phyloP scores from a whole-genome alignment of 2,888 invertebrate genomes.

The Limnephilus lunatus region DNA sequence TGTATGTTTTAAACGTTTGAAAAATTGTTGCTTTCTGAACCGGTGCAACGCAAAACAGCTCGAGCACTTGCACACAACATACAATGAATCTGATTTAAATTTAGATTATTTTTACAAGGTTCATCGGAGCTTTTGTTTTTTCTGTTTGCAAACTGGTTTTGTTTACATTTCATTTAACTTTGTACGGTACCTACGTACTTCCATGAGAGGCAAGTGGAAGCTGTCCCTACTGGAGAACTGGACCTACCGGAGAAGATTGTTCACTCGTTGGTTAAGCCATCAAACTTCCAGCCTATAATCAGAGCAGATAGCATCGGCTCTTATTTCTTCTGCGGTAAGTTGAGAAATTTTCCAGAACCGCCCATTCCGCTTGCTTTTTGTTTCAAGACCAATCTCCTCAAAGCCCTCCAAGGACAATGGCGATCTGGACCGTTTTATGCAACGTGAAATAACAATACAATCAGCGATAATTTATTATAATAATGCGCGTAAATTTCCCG shows the following conservation, averaged over 20 bases:
- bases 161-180: conserved; percentile 34
- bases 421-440: background rate
- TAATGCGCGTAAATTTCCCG: background rate
- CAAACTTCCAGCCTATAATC: conserved; percentile 60
- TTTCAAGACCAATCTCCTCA: conserved; percentile 11
- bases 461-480: background rate
- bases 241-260: background rate
- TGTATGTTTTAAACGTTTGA: background rate
- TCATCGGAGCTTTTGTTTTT: background rate
- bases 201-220: background rate
- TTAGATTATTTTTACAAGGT: background rate
- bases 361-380: conserved; percentile 21
- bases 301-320: conserved; percentile 55
- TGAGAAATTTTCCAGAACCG: conserved; percentile 41
- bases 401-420: background rate
- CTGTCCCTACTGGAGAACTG: background rate
- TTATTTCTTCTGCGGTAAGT: conserved; percentile 42
- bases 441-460: background rate
- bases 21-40: background rate
- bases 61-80: background rate
- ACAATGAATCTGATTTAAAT: background rate
- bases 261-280: conserved; percentile 55
- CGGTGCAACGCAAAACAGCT: background rate
- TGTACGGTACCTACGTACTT: background rate
- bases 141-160: conserved; percentile 18